Evolutionary conservation across 2,113 vertebrate genomes (phyloP).

Genomic region (Chelonoidis abingdonii): DNA sequence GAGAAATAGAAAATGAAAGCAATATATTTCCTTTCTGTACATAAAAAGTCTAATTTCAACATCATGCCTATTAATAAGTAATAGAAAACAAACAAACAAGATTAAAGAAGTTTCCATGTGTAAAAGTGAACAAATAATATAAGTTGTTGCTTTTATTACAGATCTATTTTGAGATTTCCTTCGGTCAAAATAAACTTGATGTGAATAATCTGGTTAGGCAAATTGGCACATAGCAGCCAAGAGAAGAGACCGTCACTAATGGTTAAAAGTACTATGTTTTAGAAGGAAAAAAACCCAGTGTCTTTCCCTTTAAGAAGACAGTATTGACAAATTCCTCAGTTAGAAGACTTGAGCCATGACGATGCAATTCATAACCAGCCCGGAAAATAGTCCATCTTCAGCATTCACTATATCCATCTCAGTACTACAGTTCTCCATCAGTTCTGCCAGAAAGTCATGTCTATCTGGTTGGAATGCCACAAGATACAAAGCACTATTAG

Average conservation of each 20-base stretch:
- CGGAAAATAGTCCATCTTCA: slow-evolving; percentile 4
- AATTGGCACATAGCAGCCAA: not conserved
- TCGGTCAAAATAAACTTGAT: not conserved
- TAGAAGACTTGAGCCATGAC: slow-evolving; percentile 7
- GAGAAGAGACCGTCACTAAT: not conserved
- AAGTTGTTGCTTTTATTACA: no score
- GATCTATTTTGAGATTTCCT: not conserved
- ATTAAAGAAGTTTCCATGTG: not conserved
- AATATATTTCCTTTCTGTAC: not conserved
- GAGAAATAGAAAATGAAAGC: not conserved
- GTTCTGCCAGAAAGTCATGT: not conserved
- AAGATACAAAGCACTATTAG: slow-evolving; percentile 1
- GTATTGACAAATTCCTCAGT: not conserved
- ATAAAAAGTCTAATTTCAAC: not conserved
- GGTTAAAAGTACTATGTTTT: not conserved
- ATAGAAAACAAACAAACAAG: not conserved
- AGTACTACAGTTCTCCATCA: not conserved
- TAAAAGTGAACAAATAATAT: no score
- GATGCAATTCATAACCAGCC: not conserved
- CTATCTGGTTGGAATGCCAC: not conserved
- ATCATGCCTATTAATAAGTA: not conserved
- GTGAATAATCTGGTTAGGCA: no score
- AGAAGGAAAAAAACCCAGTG: not conserved
- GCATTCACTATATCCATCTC: slow-evolving; percentile 1
- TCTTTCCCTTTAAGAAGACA: not conserved